Conservation (phyloP, 2,797 vertebrate genomes). For the Merluccius polli region DNA sequence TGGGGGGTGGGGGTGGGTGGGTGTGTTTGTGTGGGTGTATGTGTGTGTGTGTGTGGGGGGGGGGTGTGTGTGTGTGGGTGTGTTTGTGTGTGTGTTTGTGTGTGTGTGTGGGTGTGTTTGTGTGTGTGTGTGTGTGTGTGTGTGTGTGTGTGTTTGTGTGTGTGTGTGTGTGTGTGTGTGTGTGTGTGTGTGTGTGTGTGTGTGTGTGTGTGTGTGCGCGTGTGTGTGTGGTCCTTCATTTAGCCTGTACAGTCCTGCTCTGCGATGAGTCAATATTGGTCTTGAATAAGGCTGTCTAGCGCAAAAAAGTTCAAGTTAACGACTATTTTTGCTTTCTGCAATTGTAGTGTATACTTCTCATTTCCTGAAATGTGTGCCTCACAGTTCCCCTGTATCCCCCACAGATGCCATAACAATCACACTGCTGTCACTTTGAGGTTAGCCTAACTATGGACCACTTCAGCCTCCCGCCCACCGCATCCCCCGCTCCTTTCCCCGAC, state of each 20-base stretch:
- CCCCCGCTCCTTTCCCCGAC: constrained; percentile 38
- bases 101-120: neutral
- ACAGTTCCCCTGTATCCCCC: constrained; percentile 23
- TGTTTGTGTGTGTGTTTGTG: neutral
- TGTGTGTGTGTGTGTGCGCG: neutral
- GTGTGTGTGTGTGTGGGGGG: neutral
- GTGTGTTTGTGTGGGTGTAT: neutral
- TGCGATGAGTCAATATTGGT: neutral
- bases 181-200: neutral
- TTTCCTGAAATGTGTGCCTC: neutral
- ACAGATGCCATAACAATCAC: constrained; percentile 39
- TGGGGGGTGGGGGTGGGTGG: neutral
- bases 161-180: neutral
- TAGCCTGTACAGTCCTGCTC: neutral
- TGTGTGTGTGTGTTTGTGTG: neutral
- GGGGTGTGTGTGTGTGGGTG: neutral
- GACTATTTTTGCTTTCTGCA: neutral
- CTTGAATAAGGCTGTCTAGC: neutral
- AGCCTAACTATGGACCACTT: constrained; percentile 59
- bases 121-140: neutral
- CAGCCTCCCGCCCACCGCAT: constrained; percentile 48
- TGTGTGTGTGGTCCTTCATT: neutral
- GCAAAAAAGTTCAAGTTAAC: neutral
- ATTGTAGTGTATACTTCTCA: neutral
- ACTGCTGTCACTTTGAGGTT: constrained; percentile 51